These are phyloP conservation scores for Solea solea DNA, from an alignment of 2,113 vertebrate genomes.

Conservation along the genomic window DNA sequence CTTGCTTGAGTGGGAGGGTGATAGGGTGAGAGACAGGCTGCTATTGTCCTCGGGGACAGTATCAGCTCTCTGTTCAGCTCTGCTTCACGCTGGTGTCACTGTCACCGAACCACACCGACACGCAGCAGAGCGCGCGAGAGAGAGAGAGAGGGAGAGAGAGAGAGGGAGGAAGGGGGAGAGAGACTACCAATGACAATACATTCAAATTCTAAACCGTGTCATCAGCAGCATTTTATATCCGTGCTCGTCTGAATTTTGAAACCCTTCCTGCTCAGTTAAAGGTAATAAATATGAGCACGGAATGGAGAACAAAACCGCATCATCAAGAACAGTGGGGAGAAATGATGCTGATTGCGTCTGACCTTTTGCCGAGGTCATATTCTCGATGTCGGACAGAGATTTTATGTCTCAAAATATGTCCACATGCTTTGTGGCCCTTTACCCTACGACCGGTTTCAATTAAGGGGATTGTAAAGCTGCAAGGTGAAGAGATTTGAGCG, in stretches of 20 bases:
- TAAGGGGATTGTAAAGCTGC: background rate
- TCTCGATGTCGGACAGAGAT: background rate
- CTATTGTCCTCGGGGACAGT: conserved; percentile 60
- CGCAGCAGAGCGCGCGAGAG: conserved; percentile 12
- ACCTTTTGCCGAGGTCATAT: conserved; percentile 3
- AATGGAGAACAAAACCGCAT: conserved; percentile 13
- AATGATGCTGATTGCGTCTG: background rate
- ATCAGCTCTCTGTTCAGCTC: conserved; percentile 64
- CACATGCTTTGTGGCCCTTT: background rate
- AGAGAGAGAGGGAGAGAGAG: conserved; percentile 5
- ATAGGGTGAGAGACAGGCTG: conserved; percentile 41
- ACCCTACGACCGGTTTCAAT: background rate
- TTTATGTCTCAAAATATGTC: background rate
- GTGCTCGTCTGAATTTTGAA: conserved; percentile 1
- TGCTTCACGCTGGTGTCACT: conserved; percentile 58
- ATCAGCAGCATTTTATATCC: conserved; percentile 14
- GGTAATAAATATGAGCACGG: conserved; percentile 4
- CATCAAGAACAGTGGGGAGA: background rate
- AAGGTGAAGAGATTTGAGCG: background rate
- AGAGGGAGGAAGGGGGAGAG: background rate
- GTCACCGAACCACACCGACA: conserved; percentile 50
- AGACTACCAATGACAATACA: background rate
- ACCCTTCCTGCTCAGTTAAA: background rate
- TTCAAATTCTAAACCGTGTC: conserved; percentile 22
- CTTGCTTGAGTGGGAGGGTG: conserved; percentile 34